Percentiles rank a stretch among this genome's conserved stretches.
phyloP scores from a whole-genome alignment of 2,797 vertebrate species.

The Lagocephalus sceleratus region DNA sequence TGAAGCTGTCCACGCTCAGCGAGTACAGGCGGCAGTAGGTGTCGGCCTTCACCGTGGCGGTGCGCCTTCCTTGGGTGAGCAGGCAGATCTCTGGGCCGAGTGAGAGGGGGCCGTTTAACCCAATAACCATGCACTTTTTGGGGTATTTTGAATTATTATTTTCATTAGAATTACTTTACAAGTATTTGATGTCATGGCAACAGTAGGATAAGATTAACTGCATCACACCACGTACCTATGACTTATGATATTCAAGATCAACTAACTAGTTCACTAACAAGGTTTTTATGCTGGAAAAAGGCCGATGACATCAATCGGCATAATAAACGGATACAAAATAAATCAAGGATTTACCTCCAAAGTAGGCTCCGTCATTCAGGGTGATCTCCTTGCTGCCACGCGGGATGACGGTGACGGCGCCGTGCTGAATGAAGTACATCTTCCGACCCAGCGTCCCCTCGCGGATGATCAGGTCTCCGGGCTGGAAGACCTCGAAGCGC shows the following conservation, averaged over 20 bases:
- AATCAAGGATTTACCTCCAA: constrained; percentile 78
- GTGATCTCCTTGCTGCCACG: constrained; percentile 83
- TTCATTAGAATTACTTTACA: background rate
- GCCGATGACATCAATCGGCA: too few species aligned
- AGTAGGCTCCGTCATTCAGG: constrained; percentile 87
- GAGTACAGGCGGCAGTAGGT: constrained; percentile 97
- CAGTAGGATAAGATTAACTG: too few species aligned
- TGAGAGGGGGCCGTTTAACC: background rate
- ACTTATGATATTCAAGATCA: too few species aligned
- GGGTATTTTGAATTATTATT: background rate
- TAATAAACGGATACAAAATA: too few species aligned
- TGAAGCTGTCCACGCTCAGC: constrained; percentile 90
- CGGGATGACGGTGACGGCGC: constrained; percentile 83
- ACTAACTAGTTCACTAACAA: too few species aligned
- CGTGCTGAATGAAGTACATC: constrained; percentile 95
- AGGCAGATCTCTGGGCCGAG: constrained; percentile 87
- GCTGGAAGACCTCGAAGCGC: constrained; percentile 90
- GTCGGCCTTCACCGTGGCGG: constrained; percentile 87
- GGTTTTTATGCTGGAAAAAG: too few species aligned
- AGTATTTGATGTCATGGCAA: too few species aligned
- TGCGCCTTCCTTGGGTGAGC: constrained; percentile 87
- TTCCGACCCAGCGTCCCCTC: constrained; percentile 90
- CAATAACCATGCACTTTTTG: background rate
- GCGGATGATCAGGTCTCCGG: constrained; percentile 81
- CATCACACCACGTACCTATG: too few species aligned